Base-by-base conservation (phyloP, 1,140 invertebrate genomes). In the Zeugodacus cucurbitae region DNA sequence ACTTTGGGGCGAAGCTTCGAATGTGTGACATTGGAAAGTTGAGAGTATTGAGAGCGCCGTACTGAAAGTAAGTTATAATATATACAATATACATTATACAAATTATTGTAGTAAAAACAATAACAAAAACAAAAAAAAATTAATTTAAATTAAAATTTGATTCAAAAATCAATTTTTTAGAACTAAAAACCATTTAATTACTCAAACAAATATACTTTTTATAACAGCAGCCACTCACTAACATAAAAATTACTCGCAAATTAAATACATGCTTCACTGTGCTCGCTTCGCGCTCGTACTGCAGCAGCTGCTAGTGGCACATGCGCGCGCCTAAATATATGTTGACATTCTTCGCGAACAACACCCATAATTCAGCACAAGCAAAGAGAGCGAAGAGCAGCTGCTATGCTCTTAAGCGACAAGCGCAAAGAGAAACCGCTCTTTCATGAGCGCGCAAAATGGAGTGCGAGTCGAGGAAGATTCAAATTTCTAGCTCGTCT, bases 11-110 rank as follows among this genome's bases (percentile, higher is more conserved):
- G 4, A 82, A 48, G 20, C 22, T 22, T 41, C 7, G 41, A 82
- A 82, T n/a, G n/a, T 48, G 74, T 82, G 74, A 82, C 41, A 82
- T 48, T 82, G 74, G 74, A 82, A 48, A 22, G n/a, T 14, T 26
- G 41, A 44, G n/a, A 82, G 34, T 32, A 22, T 41, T 17, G 34
- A 17, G 32, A 74, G 5, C 2, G 67, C 6, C 41, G 2, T 17
- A 17, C 1, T 74, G 20, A 74, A 32, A 22, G 6, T 4, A n/a
- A 41, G 5, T 64, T 17, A 8, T 8, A 59, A 59, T 14, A 54
- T 6, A 54, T 6, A 14, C 48, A 54, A 54, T 20, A 59, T 20
- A 67, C 29, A 22, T 5, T 62, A 26, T 62, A n/a, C 7, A 26
- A 62, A 6, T 62, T 0, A 2, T 1, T 6, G 0, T n/a, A n/a